phyloP scores from a whole-genome alignment of 1,140 invertebrate genomes.

The Lepidurus packardi region DNA sequence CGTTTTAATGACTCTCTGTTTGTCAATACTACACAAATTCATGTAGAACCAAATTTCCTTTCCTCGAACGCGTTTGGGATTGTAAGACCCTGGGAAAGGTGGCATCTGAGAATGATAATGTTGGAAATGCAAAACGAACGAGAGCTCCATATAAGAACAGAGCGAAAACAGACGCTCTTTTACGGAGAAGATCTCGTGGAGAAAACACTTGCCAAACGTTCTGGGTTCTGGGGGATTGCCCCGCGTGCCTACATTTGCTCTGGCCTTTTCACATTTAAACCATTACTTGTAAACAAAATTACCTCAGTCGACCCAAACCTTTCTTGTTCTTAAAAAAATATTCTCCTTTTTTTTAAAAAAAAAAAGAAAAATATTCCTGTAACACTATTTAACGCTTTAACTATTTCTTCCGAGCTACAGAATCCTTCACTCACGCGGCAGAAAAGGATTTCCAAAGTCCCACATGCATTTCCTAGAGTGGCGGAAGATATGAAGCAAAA shows the following conservation, averaged over 20 bases:
- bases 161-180: neutral
- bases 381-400: neutral
- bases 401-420: neutral
- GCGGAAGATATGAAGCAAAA: neutral
- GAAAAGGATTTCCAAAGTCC: neutral
- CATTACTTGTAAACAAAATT: too few species aligned
- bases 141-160: neutral
- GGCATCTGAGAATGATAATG: constrained; percentile 10
- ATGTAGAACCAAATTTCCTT: neutral
- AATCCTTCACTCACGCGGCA: neutral
- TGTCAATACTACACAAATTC: neutral
- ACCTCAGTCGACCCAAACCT: too few species aligned
- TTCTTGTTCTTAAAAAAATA: neutral
- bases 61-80: neutral
- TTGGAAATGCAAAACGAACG: neutral
- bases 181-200: neutral
- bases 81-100: neutral
- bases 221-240: too few species aligned
- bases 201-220: too few species aligned
- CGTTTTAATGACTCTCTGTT: neutral
- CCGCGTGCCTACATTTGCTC: too few species aligned
- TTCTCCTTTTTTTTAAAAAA: neutral
- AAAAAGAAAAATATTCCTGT: neutral
- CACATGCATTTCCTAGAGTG: neutral
- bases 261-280: too few species aligned